These are phyloP conservation scores for Azemiops feae DNA, from an alignment of 2,113 vertebrate species.

Conservation along the genomic window DNA sequence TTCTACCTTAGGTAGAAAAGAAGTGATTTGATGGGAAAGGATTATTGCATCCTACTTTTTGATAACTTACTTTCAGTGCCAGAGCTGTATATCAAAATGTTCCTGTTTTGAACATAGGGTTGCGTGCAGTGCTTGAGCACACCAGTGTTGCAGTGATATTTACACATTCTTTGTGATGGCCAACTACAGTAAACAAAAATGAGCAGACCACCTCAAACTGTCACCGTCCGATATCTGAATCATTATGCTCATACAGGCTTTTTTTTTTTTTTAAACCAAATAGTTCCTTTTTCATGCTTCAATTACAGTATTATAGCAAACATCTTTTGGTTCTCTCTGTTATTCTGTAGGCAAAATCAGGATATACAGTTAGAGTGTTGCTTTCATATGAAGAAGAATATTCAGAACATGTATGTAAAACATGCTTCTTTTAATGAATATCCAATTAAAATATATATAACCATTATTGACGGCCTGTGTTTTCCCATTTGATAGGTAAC, in stretches of 20 bases:
- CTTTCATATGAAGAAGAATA: background rate
- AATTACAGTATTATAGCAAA: background rate
- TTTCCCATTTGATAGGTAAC: background rate
- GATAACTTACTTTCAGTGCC: background rate
- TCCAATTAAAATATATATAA: background rate
- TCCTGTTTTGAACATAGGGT: background rate
- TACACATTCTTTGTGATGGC: background rate
- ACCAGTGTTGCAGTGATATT: background rate
- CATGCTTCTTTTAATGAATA: background rate
- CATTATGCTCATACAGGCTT: background rate
- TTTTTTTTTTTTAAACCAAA: too few species aligned
- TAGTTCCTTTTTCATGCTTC: background rate
- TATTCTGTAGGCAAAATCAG: background rate
- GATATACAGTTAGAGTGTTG: background rate
- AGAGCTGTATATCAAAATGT: background rate
- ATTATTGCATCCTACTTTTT: background rate
- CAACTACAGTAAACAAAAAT: background rate
- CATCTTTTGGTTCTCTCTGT: background rate
- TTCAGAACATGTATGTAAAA: background rate
- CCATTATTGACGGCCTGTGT: too few species aligned
- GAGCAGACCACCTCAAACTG: background rate
- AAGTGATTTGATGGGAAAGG: background rate
- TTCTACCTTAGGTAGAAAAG: background rate
- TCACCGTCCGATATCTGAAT: background rate
- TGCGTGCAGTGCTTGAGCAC: background rate